phyloP scores from a whole-genome alignment of 2,113 vertebrate species.

The Diadophis punctatus region DNA sequence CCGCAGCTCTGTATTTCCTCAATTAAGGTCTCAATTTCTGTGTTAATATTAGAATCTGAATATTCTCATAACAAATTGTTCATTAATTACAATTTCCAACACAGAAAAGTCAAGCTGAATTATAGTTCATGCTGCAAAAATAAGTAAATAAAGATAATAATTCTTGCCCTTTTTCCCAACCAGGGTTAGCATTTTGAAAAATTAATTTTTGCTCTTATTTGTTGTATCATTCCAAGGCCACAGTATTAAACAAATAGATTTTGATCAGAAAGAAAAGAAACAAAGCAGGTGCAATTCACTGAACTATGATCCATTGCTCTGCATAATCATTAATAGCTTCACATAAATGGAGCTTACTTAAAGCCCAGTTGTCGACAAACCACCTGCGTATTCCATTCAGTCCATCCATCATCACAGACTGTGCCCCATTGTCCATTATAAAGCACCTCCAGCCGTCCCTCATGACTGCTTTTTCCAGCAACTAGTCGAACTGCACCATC shows the following conservation, averaged over 20 bases:
- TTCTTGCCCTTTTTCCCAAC: not conserved
- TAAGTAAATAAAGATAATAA: not conserved
- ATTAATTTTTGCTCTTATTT: not conserved
- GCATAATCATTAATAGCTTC: not conserved
- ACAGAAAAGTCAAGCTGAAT: not conserved
- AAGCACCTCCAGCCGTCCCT: conserved; percentile 86
- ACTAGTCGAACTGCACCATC: conserved; percentile 82
- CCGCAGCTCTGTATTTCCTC: not conserved
- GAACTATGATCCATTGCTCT: not conserved
- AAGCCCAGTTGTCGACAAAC: conserved; percentile 90
- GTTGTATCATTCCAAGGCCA: not conserved
- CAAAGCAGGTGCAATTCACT: not conserved
- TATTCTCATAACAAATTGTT: not conserved
- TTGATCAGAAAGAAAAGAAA: not conserved
- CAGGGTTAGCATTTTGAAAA: not conserved
- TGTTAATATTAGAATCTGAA: not conserved
- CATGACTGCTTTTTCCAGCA: conserved; percentile 73
- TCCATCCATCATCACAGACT: conserved; percentile 91
- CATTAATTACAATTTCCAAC: not conserved
- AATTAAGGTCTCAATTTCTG: not conserved
- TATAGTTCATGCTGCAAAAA: not conserved
- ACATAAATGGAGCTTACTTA: conserved; percentile 73
- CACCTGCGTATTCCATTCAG: conserved; percentile 82
- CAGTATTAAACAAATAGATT: not conserved
- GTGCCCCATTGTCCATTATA: conserved; percentile 88